These are phyloP conservation scores for Alectoris magna DNA, from an alignment of 2,797 vertebrate species.

Conservation along the genomic window DNA sequence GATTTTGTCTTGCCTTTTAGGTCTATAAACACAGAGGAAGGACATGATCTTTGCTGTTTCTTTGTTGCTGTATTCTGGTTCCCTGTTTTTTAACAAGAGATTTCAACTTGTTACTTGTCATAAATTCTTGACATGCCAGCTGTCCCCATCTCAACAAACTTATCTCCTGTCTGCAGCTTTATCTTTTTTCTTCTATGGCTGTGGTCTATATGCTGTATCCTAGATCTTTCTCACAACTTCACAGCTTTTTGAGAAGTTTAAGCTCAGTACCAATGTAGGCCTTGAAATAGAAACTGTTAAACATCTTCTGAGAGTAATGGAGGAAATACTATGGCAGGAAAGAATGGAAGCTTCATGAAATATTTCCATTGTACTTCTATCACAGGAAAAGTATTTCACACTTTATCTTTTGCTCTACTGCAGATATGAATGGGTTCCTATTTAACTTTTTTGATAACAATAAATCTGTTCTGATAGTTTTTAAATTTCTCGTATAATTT, in stretches of 20 bases:
- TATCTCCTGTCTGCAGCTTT: not conserved
- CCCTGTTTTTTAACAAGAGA: too few species aligned
- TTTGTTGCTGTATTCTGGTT: not conserved
- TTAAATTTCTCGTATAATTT: too few species aligned
- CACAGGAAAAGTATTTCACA: not conserved
- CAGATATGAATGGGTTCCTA: not conserved
- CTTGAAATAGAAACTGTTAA: not conserved
- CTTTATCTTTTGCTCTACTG: not conserved
- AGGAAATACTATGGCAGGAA: not conserved
- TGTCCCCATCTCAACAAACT: not conserved
- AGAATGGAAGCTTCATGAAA: not conserved
- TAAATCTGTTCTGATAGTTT: not conserved
- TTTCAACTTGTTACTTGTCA: not conserved
- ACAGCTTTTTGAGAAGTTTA: not conserved
- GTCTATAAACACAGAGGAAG: not conserved
- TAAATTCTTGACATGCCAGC: not conserved
- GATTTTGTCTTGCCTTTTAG: not conserved
- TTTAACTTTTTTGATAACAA: not conserved
- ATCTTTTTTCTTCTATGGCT: not conserved
- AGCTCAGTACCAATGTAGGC: not conserved
- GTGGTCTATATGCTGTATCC: not conserved
- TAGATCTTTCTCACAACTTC: not conserved
- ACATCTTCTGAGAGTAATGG: not conserved
- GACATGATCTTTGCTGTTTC: not conserved
- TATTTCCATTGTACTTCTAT: not conserved